Percentiles rank a stretch among this genome's conserved stretches.
Conservation (phyloP, 2,113 vertebrate genomes). For the Herpetotheres cachinnans region DNA sequence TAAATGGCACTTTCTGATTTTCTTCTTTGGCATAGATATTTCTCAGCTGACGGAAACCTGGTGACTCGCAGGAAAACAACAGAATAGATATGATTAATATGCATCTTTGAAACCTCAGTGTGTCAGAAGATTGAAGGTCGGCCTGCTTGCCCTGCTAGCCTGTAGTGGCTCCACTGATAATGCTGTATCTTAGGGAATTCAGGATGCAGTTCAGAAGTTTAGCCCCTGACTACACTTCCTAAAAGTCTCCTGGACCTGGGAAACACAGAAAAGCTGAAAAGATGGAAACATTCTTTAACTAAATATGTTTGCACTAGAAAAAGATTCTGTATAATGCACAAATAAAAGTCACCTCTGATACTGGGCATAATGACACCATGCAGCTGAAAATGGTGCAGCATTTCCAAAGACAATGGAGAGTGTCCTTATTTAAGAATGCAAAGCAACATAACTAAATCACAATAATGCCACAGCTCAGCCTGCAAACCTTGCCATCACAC, state of each 20-base stretch:
- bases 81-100: background rate
- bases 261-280: background rate
- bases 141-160: background rate
- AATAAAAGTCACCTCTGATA: background rate
- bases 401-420: background rate
- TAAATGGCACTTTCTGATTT: background rate
- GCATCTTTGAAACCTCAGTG: background rate
- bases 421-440: background rate
- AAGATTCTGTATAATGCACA: background rate
- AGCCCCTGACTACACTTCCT: background rate
- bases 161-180: background rate
- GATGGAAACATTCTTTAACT: background rate
- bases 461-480: background rate
- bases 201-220: background rate
- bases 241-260: background rate
- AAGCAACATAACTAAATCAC: background rate
- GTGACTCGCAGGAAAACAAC: background rate
- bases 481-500: background rate
- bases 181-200: background rate
- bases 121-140: background rate
- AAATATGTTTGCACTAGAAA: background rate
- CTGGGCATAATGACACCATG: accelerated
- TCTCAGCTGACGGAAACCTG: background rate
- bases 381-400: background rate
- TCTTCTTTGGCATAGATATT: background rate